phyloP scores from a whole-genome alignment of 2,113 vertebrate genomes.

The Macroglossus sobrinus region DNA sequence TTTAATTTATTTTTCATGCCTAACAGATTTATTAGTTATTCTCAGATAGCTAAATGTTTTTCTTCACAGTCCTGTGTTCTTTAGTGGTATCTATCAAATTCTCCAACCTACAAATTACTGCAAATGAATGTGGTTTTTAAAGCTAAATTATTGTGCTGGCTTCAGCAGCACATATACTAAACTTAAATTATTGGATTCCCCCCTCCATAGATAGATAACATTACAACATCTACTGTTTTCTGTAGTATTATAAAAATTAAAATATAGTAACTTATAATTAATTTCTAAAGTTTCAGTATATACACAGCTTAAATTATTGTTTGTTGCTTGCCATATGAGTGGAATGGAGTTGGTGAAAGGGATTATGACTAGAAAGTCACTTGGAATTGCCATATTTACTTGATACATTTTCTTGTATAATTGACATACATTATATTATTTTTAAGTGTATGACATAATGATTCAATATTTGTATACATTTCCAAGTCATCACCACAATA shows the following conservation, averaged over 20 bases:
- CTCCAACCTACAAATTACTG: neutral
- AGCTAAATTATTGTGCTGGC: neutral
- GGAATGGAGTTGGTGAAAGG: neutral
- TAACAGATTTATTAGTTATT: neutral
- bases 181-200: neutral
- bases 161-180: neutral
- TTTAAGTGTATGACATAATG: neutral
- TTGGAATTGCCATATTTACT: neutral
- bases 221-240: neutral
- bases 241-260: neutral
- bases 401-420: neutral
- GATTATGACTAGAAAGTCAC: neutral
- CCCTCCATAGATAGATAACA: neutral
- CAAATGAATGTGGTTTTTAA: neutral
- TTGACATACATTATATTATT: neutral
- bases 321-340: neutral
- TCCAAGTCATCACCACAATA: neutral
- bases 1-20: neutral
- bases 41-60: neutral
- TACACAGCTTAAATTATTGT: neutral
- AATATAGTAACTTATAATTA: neutral
- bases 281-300: constrained; percentile 5
- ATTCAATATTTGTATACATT: neutral
- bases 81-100: neutral
- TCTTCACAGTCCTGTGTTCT: neutral